phyloP scores from a whole-genome alignment of 2,888 invertebrate genomes.

The Chrysotoxum bicinctum region DNA sequence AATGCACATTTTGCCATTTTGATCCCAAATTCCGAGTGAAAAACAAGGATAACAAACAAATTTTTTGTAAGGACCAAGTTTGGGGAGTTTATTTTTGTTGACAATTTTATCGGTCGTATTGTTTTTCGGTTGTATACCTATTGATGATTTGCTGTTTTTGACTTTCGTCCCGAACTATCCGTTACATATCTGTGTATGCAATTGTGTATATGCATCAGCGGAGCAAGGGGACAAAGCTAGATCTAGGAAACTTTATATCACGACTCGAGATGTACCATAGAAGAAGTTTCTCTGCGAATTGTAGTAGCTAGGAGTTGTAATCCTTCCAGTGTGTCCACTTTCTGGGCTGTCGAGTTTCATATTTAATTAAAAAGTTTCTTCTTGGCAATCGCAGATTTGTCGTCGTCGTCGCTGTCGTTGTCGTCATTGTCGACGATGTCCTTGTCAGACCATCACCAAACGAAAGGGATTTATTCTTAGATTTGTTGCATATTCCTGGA shows the following conservation, averaged over 20 bases:
- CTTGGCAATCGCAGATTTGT: constrained; percentile 54
- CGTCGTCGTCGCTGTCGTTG: not conserved
- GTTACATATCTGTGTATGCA: constrained; percentile 21
- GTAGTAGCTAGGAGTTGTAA: constrained; percentile 35
- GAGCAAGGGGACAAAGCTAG: not conserved
- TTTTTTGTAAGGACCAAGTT: constrained; percentile 33
- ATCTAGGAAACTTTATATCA: constrained; percentile 54
- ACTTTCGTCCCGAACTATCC: constrained; percentile 47
- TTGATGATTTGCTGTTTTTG: constrained; percentile 60
- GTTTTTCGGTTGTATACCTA: constrained; percentile 47
- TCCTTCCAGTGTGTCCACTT: constrained; percentile 57
- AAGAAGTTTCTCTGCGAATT: constrained; percentile 43
- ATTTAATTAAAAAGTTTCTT: constrained; percentile 72
- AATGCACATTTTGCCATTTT: constrained; percentile 44
- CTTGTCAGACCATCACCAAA: constrained; percentile 47
- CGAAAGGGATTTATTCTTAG: constrained; percentile 60
- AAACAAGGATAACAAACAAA: not conserved
- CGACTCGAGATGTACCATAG: constrained; percentile 20
- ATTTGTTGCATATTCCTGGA: constrained; percentile 59
- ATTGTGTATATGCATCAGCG: not conserved
- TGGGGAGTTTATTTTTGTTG: constrained; percentile 60
- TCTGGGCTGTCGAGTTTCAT: constrained; percentile 66
- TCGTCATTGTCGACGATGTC: constrained; percentile 19
- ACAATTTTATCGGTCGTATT: constrained; percentile 60
- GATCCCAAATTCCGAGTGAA: constrained; percentile 1